These are phyloP conservation scores for Eublepharis macularius DNA, from an alignment of 2,113 vertebrate species.

Conservation along the genomic window DNA sequence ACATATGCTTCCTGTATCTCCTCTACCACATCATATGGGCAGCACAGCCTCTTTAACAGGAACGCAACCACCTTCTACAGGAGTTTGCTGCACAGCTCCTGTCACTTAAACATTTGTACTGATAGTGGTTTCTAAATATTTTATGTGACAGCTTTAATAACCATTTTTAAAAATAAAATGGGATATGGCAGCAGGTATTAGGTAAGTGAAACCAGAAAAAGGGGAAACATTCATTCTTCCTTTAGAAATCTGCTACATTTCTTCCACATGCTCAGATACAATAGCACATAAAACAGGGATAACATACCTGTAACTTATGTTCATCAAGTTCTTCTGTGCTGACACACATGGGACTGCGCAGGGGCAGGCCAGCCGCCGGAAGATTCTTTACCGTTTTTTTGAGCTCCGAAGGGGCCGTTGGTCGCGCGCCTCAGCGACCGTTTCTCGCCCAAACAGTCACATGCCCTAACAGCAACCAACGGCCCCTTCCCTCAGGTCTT, in stretches of 20 bases:
- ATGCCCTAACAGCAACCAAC: too few relatives aligned
- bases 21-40: accelerated
- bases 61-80: neutral
- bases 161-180: neutral
- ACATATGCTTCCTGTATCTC: neutral
- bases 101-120: neutral
- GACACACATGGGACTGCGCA: too few relatives aligned
- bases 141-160: neutral
- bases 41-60: neutral
- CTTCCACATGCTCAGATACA: too few relatives aligned
- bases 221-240: neutral
- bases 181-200: neutral
- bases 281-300: too few relatives aligned
- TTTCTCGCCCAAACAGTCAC: too few relatives aligned
- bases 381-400: too few relatives aligned
- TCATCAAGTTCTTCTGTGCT: too few relatives aligned
- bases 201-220: neutral
- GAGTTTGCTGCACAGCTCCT: neutral
- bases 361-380: too few relatives aligned
- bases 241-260: neutral
- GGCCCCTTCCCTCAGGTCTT: too few relatives aligned
- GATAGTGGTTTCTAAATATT: neutral
- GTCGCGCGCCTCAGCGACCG: too few relatives aligned
- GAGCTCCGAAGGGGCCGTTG: too few relatives aligned
- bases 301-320: too few relatives aligned